Base-by-base conservation (phyloP, 2,113 vertebrate genomes). In the Pantherophis guttatus region DNA sequence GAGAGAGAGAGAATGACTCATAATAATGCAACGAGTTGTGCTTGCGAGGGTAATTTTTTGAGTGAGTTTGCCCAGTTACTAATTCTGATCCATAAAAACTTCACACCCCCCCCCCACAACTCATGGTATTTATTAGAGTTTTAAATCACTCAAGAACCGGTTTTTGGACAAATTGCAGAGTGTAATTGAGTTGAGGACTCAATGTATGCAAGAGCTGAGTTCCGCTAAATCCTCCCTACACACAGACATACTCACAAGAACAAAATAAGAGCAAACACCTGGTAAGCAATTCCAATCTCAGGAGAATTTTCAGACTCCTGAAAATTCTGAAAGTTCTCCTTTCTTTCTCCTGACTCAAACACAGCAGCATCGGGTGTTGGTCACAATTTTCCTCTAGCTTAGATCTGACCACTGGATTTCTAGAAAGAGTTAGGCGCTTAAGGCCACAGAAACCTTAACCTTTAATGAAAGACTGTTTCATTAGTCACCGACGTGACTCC, bases 101-200 rank as follows among this genome's bases (percentile, higher is more conserved):
- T 39, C 0, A 8, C 17, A 0, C 17, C 7, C 33, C 44, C 0
- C 17, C 0, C 33, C 7, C 33, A 44, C 2, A 70, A 81, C 75
- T 81, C 17, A 21, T 44, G 75, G 3, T 81, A 21, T 81, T 81
- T 81, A 81, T 81, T 39, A 81, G 33, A 81, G 17, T 81, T 81
- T 21, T 44, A 44, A 81, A 81, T 81, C 75, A 81, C 33, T 2
- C 33, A 44, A 81, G 17, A 4, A 44, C n/a, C n/a, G 2, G n/a
- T 75, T 75, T 75, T 33, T 8, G n/a, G 70, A 33, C 33, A 81
- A 39, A 44, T 21, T 44, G 75, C 75, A 39, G 33, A 81, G 33
- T 21, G 33, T 19, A 7, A 17, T 33, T 81, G 17, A 33, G 29
- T 70, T n/a, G 65, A n/a, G 65, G 29, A 70, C 29, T 81, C 8